Conservation (phyloP, 2,888 invertebrate genomes). For the Noctua fimbriata region DNA sequence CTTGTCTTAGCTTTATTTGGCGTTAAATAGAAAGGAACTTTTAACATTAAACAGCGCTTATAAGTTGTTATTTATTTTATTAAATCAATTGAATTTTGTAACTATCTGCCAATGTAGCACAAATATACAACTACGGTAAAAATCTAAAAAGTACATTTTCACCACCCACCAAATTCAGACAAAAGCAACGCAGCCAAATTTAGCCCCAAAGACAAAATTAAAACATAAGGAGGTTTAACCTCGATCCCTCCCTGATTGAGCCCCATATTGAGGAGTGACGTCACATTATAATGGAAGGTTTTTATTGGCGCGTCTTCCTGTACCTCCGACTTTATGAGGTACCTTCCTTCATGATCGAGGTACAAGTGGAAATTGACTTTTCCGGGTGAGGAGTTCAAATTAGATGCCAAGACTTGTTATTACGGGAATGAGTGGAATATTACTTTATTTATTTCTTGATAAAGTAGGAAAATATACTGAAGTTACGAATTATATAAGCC, state of each 20-base stretch:
- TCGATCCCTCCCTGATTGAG: slow-evolving; percentile 58
- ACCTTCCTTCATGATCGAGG: slow-evolving; percentile 39
- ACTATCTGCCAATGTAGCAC: too few species aligned
- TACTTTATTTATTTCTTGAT: slow-evolving; percentile 21
- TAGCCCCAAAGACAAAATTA: slow-evolving; percentile 29
- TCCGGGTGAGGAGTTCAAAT: slow-evolving; percentile 53
- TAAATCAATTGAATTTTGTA: neutral
- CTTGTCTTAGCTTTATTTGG: neutral
- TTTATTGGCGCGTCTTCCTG: slow-evolving; percentile 57
- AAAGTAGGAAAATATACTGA: neutral
- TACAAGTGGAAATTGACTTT: slow-evolving; percentile 61
- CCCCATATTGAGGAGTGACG: slow-evolving; percentile 54
- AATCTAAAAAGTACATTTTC: neutral
- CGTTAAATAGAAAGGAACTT: neutral
- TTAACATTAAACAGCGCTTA: neutral
- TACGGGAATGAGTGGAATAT: slow-evolving; percentile 20
- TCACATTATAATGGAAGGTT: slow-evolving; percentile 62
- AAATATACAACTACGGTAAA: neutral
- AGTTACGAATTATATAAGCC: neutral
- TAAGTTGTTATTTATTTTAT: neutral
- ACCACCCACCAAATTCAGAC: neutral
- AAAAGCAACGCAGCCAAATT: neutral
- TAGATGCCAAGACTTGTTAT: slow-evolving; percentile 46
- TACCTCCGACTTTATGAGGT: slow-evolving; percentile 24
- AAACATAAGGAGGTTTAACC: slow-evolving; percentile 26